These are phyloP conservation scores for Hexactinellida sp. DNA, from an alignment of 37 sponge, comb jelly and placozoan genomes.

Conservation along the genomic window DNA sequence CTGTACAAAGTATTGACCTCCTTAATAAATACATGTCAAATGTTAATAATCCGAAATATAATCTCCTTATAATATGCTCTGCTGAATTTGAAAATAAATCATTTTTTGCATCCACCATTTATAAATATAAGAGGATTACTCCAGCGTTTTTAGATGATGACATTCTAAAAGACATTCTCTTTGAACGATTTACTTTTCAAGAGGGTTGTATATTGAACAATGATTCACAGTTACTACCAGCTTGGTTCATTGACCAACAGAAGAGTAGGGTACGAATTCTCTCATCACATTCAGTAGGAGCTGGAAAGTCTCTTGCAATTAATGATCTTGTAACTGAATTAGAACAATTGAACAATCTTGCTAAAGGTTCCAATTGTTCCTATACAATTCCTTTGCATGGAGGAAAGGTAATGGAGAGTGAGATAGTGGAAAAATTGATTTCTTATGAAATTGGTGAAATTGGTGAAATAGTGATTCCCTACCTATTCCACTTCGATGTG, in stretches of 20 bases:
- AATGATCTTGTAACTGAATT: not conserved
- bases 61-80: not conserved
- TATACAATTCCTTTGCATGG: not conserved
- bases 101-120: not conserved
- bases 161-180: not conserved
- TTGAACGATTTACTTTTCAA: not conserved
- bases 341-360: not conserved
- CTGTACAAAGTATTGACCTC: not conserved
- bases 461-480: not conserved
- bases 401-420: not conserved
- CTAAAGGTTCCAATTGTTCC: not conserved
- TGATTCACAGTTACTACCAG: not conserved
- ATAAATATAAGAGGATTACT: not conserved
- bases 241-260: not conserved
- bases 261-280: not conserved
- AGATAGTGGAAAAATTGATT: not conserved
- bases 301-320: not conserved
- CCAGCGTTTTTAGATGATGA: not conserved
- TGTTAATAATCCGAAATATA: not conserved
- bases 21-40: not conserved
- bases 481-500: not conserved
- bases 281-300: not conserved
- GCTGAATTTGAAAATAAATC: not conserved
- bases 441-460: not conserved
- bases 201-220: not conserved